Evolutionary conservation across 2,113 vertebrate species (phyloP).

Genomic region (Pseudorasbora parva): DNA sequence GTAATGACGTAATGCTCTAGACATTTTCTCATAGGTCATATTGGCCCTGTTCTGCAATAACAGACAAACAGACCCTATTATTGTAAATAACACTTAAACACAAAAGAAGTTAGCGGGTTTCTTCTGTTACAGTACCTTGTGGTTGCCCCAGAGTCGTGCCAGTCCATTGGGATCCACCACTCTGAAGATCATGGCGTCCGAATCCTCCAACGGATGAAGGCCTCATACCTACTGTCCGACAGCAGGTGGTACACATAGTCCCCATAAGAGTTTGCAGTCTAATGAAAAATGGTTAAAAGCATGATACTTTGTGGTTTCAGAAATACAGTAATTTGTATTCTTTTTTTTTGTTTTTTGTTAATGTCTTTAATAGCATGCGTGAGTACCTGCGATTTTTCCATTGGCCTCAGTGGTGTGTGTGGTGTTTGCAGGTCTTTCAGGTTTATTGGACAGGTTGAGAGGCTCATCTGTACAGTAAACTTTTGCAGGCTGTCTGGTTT

Average conservation of each 20-base stretch:
- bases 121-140: constrained; percentile 79
- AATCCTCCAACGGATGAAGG: constrained; percentile 87
- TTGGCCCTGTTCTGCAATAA: constrained; percentile 82
- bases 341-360: too few relatives aligned
- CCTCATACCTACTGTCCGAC: constrained; percentile 81
- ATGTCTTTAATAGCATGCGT: background rate
- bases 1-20: constrained; percentile 88
- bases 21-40: constrained; percentile 97
- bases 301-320: background rate
- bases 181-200: constrained; percentile 79
- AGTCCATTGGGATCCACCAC: constrained; percentile 87
- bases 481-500: background rate
- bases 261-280: constrained; percentile 91
- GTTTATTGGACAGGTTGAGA: constrained; percentile 74
- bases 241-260: constrained; percentile 89
- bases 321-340: background rate
- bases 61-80: constrained; percentile 6
- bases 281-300: constrained; percentile 19
- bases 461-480: constrained; percentile 63
- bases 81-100: background rate
- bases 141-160: constrained; percentile 91
- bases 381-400: constrained; percentile 76
- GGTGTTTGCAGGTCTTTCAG: constrained; percentile 48
- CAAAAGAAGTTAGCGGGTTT: background rate
- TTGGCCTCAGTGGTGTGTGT: constrained; percentile 59